phyloP scores from a whole-genome alignment of 2,888 invertebrate species.

The Lasioglossum vierecki region DNA sequence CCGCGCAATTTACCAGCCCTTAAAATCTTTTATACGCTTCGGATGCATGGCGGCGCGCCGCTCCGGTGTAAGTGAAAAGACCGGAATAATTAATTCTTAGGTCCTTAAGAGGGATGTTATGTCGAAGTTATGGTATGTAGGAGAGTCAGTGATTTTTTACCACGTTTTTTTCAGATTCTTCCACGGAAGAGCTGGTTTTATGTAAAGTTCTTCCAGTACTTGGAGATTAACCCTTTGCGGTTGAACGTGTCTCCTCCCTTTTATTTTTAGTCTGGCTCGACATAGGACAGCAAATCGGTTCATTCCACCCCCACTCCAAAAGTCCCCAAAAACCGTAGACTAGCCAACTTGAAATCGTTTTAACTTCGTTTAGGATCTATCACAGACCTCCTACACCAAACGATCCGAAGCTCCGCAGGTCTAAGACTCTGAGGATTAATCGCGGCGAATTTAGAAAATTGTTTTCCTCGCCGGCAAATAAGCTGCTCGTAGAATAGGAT shows the following conservation, averaged over 20 bases:
- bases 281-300: neutral
- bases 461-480: slow-evolving; percentile 40
- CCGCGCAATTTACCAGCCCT: neutral
- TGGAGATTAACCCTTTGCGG: neutral
- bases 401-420: neutral
- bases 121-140: neutral
- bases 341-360: too few relatives aligned
- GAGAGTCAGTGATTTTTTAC: neutral
- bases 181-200: neutral
- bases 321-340: neutral
- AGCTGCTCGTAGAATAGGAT: neutral
- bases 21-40: neutral
- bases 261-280: neutral
- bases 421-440: slow-evolving; percentile 28
- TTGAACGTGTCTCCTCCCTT: neutral
- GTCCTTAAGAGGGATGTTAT: neutral
- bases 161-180: neutral
- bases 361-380: neutral
- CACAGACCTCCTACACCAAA: neutral
- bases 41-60: neutral
- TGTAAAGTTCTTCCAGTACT: neutral
- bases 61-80: slow-evolving; percentile 5
- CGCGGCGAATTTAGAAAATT: slow-evolving; percentile 34
- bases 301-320: neutral
- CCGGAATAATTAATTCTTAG: slow-evolving; percentile 1